phyloP scores from a whole-genome alignment of 2,888 invertebrate genomes.

The Dryococelus australis region DNA sequence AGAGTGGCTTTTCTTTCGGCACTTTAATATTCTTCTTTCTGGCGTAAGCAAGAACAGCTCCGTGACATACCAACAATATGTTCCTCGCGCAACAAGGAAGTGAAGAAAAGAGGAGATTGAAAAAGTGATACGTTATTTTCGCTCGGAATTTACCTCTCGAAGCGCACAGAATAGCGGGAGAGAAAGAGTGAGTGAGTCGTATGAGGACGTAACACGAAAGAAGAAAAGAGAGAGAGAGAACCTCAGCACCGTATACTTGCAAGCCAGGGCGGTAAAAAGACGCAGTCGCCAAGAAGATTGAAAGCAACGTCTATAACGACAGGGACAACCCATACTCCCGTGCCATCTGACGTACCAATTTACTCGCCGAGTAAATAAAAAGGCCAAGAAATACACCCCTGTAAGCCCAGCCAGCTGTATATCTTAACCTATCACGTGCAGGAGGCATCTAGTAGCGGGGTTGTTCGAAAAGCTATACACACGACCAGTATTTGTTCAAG shows the following conservation, averaged over 20 bases:
- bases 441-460: too few species aligned
- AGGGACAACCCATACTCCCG: not conserved
- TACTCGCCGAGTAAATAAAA: not conserved
- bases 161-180: not conserved
- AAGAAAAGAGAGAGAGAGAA: not conserved
- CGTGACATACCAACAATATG: not conserved
- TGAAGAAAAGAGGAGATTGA: not conserved
- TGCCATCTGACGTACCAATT: not conserved
- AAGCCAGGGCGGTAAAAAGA: not conserved
- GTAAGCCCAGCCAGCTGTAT: too few species aligned
- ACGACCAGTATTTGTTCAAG: too few species aligned
- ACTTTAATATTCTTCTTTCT: not conserved
- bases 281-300: not conserved
- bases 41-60: not conserved
- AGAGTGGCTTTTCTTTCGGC: not conserved
- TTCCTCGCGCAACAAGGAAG: not conserved
- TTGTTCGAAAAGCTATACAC: too few species aligned
- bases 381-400: too few species aligned
- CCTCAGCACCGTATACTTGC: not conserved
- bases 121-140: not conserved
- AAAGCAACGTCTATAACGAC: not conserved
- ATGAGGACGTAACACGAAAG: not conserved
- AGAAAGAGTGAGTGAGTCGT: not conserved
- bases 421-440: too few species aligned
- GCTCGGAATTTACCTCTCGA: not conserved